These are phyloP conservation scores for Pharmacophagus antenor DNA, from an alignment of 2,888 invertebrate genomes.

Conservation along the genomic window DNA sequence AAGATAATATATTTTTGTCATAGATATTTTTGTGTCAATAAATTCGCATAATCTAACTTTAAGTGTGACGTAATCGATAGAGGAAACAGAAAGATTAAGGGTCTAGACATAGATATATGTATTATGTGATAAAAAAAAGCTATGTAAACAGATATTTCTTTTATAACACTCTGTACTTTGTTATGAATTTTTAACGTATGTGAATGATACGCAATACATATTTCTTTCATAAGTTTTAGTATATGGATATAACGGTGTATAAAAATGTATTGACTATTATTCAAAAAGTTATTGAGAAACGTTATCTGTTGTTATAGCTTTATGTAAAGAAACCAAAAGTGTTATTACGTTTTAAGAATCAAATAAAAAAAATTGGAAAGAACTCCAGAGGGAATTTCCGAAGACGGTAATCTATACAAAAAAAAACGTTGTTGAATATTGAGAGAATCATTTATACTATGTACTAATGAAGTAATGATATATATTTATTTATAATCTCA, in stretches of 20 bases:
- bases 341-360: constrained; percentile 75
- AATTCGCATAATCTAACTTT: constrained; percentile 72
- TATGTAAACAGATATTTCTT: constrained; percentile 51
- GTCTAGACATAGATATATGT: constrained; percentile 52
- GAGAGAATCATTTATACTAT: background rate
- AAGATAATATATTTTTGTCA: constrained; percentile 63
- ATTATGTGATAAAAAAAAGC: constrained; percentile 67
- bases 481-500: constrained; percentile 8
- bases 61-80: constrained; percentile 52
- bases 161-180: constrained; percentile 55
- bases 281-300: constrained; percentile 63
- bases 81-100: constrained; percentile 39
- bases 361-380: constrained; percentile 32
- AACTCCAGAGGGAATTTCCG: background rate
- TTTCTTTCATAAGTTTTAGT: constrained; percentile 45
- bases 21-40: constrained; percentile 65
- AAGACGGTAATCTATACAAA: constrained; percentile 13
- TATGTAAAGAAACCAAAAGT: constrained; percentile 77
- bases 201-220: constrained; percentile 44
- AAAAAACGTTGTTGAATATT: constrained; percentile 18
- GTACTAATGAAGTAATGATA: background rate
- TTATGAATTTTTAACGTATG: constrained; percentile 40
- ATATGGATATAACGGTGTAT: constrained; percentile 54
- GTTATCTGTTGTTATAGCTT: constrained; percentile 79
- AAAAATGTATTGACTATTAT: constrained; percentile 55